Percentiles rank a stretch among this genome's conserved stretches.
Evolutionary conservation across 2,797 vertebrate species (phyloP).

Genomic region (Oceanodroma leucorhoa): DNA sequence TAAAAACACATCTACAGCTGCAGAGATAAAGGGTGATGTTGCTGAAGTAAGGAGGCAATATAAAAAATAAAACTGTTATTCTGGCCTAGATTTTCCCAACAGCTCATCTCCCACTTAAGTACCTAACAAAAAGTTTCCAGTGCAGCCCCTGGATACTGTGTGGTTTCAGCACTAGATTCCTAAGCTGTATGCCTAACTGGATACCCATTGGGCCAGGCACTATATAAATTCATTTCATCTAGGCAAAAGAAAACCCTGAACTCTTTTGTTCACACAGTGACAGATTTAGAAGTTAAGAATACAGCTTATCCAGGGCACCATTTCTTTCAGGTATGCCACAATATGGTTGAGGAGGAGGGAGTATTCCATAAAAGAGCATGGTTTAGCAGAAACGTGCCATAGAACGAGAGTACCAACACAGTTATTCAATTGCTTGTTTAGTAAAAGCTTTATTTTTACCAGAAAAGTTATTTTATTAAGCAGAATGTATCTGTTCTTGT

Average conservation of each 20-base stretch:
- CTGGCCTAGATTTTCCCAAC: not conserved
- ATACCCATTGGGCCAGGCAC: not conserved
- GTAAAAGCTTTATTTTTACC: not conserved
- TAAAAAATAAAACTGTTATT: not conserved
- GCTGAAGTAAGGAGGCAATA: not conserved
- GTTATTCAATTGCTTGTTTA: not conserved
- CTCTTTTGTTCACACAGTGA: not conserved
- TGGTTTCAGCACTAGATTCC: not conserved
- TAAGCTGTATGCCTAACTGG: not conserved
- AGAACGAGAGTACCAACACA: fast-evolving
- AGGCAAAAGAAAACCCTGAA: not conserved
- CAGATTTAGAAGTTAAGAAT: not conserved
- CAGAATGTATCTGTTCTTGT: not conserved
- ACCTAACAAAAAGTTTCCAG: not conserved
- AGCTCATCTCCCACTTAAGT: not conserved
- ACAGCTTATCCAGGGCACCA: not conserved
- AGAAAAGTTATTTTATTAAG: not conserved
- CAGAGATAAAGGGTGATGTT: not conserved
- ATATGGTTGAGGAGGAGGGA: not conserved
- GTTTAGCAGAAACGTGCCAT: not conserved
- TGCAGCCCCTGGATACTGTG: not conserved
- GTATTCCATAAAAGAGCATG: not conserved
- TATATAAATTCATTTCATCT: not conserved
- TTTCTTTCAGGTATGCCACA: not conserved
- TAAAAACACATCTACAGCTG: not conserved